Evolutionary conservation across 2,113 vertebrate genomes (phyloP), one percentile per base, ranked within the genome.

Genomic region (Chauna torquata): DNA sequence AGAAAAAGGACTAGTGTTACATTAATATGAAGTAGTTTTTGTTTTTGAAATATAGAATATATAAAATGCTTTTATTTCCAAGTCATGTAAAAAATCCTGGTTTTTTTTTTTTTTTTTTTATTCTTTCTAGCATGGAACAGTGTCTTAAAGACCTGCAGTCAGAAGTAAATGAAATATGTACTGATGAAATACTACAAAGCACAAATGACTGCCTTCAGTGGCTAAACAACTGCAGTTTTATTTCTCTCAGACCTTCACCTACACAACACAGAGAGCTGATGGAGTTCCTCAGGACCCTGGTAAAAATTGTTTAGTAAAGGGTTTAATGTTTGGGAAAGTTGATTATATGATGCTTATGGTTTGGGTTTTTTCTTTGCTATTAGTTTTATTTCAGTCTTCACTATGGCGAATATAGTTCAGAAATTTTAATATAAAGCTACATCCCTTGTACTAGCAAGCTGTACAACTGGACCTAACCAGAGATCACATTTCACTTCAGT

Each of bases 231-330:
- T 98, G 97, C 96, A 96, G 72, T 78, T 97, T 98, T 76, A 96
- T 42, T 94, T 96, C 95, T 44, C 78, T 97, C 55, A 98, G 92
- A 94, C 96, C 98, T 76, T 95, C 96, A 75, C 97, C 98, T 69
- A 97, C 98, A 23, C 97, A 98, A 55, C 97, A 97, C 44, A 97
- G 98, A 91, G 98, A 99, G 61, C 95, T 99, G 89, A 97, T 98
- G 96, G 98, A 98, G 77, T 99, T 99, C 97, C 98, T 99, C 88
- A 98, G 94, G 98, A 98, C 98, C 64, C 70, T 99, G 99, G 99
- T 99, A 99, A 99, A 95, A 83, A 66, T 3, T 24, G 1, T 80
- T 93, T 82, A 32, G 59, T 77, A 19, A 61, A 64, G 34, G 42
- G 9, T 47, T 74, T 9, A 36, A 16, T 40, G 10, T 75, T 66